These are phyloP conservation scores for Hydrophis major DNA, from an alignment of 2,797 vertebrate genomes.

Conservation along the genomic window DNA sequence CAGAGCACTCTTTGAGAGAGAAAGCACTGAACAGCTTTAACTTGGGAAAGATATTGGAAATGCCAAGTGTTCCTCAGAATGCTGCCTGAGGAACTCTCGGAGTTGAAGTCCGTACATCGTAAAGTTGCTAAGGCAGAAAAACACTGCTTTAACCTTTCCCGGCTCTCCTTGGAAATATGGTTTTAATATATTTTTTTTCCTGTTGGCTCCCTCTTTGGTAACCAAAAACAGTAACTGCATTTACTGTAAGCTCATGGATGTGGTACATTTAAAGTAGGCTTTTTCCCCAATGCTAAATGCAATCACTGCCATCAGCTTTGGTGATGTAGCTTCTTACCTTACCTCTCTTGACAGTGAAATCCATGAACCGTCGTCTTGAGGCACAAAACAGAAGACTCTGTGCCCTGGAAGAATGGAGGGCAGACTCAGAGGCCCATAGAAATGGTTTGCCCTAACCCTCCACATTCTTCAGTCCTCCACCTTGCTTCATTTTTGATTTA, in stretches of 20 bases:
- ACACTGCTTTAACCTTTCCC: neutral
- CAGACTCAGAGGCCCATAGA: neutral
- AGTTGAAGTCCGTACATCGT: neutral
- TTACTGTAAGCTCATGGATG: neutral
- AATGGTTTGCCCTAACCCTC: neutral
- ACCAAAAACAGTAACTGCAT: neutral
- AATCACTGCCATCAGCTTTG: neutral
- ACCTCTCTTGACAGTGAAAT: neutral
- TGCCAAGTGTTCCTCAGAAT: neutral
- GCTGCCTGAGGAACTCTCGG: neutral
- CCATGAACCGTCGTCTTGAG: neutral
- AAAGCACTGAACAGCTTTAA: neutral
- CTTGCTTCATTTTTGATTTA: neutral
- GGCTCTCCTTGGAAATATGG: neutral
- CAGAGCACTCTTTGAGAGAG: neutral
- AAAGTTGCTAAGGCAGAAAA: neutral
- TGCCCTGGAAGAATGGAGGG: neutral
- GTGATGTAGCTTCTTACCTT: neutral
- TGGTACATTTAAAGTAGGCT: neutral
- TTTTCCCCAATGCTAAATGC: neutral
- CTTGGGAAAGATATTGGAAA: neutral
- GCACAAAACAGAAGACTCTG: neutral
- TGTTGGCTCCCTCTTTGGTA: neutral
- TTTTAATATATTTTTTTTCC: neutral
- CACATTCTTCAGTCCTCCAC: neutral